Evolutionary conservation across 2,797 vertebrate species (phyloP).

Genomic region (Vultur gryphus): DNA sequence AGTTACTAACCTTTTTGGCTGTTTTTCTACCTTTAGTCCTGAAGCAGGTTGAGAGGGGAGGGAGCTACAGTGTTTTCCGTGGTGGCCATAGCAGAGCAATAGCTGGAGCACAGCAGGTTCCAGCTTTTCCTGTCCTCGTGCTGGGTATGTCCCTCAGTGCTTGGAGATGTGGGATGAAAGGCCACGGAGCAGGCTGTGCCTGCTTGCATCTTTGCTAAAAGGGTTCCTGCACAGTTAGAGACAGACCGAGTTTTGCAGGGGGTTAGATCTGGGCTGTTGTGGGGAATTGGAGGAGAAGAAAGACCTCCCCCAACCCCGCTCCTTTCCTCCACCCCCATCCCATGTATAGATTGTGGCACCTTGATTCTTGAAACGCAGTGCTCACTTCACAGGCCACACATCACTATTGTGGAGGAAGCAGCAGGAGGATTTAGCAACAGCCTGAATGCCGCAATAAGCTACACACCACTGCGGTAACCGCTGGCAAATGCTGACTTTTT

Average conservation of each 20-base stretch:
- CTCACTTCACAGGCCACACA: conserved; percentile 44
- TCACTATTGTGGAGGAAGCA: conserved; percentile 46
- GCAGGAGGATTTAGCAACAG: conserved; percentile 41
- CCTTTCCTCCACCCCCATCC: background rate
- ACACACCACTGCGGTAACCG: background rate
- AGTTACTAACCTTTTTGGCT: background rate
- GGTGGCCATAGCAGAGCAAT: background rate
- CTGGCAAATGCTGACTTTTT: conserved; percentile 35
- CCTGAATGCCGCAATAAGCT: conserved; percentile 30
- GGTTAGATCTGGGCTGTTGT: background rate
- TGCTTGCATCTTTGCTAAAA: background rate
- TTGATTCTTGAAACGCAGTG: background rate
- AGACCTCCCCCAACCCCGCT: background rate
- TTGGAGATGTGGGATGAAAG: background rate
- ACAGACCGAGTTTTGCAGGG: background rate
- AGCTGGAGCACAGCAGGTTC: background rate
- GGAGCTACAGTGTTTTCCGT: background rate
- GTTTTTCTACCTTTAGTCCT: background rate
- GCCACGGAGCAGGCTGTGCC: background rate
- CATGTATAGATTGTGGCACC: background rate
- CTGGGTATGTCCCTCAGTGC: background rate
- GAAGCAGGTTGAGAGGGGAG: background rate
- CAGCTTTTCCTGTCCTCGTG: background rate
- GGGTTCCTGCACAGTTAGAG: background rate
- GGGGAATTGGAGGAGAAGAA: background rate